phyloP scores from a whole-genome alignment of 2,113 vertebrate genomes.

The Indri indri region DNA sequence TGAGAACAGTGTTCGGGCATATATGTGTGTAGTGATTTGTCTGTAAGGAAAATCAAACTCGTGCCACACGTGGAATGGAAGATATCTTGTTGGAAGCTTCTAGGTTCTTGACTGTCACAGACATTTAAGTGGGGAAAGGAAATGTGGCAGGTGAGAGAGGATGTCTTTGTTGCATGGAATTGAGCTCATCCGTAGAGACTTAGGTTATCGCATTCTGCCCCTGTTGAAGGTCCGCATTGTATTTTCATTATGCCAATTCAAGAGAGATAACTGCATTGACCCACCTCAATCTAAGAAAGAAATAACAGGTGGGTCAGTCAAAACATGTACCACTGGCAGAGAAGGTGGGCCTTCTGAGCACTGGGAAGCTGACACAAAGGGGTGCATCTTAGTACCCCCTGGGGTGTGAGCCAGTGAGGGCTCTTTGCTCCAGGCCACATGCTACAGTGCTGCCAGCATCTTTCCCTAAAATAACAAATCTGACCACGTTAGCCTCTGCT shows the following conservation, averaged over 20 bases:
- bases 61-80: background rate
- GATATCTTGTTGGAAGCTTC: background rate
- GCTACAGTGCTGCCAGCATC: background rate
- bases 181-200: background rate
- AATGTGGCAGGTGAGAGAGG: background rate
- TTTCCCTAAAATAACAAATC: background rate
- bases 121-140: background rate
- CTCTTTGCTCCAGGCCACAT: background rate
- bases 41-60: background rate
- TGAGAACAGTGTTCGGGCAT: background rate
- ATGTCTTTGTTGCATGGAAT: background rate
- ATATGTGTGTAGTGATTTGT: background rate
- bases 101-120: background rate
- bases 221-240: background rate
- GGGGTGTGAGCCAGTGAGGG: background rate
- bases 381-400: background rate
- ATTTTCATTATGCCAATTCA: background rate
- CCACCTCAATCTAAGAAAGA: background rate
- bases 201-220: background rate
- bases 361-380: background rate
- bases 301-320: background rate
- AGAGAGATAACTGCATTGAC: background rate
- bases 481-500: background rate
- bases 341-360: background rate
- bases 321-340: background rate